A percentile compares a stretch with the other conserved stretches of the same genome.
Evolutionary conservation across 1,140 invertebrate species (phyloP).

Genomic region (Neomicropteryx cornuta): DNA sequence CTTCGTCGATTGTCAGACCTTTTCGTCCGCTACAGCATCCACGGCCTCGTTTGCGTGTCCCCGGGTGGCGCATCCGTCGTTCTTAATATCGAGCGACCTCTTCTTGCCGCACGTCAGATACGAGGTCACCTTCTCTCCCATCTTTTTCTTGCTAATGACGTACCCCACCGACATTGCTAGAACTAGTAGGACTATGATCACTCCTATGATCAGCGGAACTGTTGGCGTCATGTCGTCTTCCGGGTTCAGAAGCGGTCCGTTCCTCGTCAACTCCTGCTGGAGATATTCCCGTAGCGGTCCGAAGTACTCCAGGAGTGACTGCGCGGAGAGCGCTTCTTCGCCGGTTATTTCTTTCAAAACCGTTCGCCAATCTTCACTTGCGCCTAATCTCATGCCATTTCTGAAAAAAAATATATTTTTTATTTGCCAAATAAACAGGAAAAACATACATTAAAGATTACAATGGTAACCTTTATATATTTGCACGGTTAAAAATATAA

Average conservation of each 20-base stretch:
- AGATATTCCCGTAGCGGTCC: conserved; percentile 26
- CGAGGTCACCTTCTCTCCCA: conserved; percentile 20
- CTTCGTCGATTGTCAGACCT: too few relatives aligned
- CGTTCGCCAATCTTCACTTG: conserved; percentile 49
- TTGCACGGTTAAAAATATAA: too few relatives aligned
- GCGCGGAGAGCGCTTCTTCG: conserved; percentile 37
- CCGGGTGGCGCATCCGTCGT: conserved; percentile 24
- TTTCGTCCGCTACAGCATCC: too few relatives aligned
- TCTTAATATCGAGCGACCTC: conserved; percentile 32
- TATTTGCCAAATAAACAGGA: background rate
- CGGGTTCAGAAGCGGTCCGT: conserved; percentile 15
- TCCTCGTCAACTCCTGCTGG: conserved; percentile 28
- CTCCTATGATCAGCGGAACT: conserved; percentile 27
- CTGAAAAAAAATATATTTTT: conserved; percentile 19
- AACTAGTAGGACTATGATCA: conserved; percentile 22
- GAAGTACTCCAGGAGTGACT: conserved; percentile 37
- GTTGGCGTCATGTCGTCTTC: conserved; percentile 25
- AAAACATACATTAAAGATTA: conserved; percentile 9
- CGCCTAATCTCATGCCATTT: conserved; percentile 45
- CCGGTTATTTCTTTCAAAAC: conserved; percentile 48
- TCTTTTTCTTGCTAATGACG: conserved; percentile 26
- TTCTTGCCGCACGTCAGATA: conserved; percentile 29
- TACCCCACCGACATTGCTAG: conserved; percentile 27
- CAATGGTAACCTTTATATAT: too few relatives aligned
- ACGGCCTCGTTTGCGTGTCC: too few relatives aligned